Base-by-base conservation (phyloP, 2,113 vertebrate genomes). In the Emydocephalus ijimae region DNA sequence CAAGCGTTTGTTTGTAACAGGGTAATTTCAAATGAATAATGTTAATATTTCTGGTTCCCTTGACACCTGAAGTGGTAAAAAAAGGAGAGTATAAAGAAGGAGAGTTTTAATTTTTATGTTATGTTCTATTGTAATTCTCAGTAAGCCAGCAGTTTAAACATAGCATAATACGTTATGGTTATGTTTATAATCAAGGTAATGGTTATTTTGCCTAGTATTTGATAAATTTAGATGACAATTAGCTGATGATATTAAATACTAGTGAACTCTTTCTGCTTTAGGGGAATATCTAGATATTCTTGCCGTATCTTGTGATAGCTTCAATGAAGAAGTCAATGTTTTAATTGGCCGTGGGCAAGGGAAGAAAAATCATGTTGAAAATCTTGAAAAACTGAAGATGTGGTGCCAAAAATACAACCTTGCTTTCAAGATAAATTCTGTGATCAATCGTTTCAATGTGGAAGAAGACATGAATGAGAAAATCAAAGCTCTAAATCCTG, bases 401-500 rank as follows among this genome's bases (percentile, higher is more conserved):
- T 99, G 99, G 99, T 99, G 99, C 94, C 94, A 88, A 20, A 94
- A 98, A 0, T 98, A 99, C 43, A 97, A 96, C 91, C 98, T 99
- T 92, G 99, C 99, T 4, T 99, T 99, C 97, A 99, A 99, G 96
- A 98, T 99, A 94, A 99, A 99, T 92, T 99, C 99, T 0, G 99
- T 99, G 89, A 98, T 99, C 94, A 99, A 99, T 95, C 98, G 97
- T 43, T 99, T 98, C 96, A 99, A 99, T 2, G 81, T 98, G 45
- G 97, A 98, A 0, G 99, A 99, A 95, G 98, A 99, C 90, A 99
- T 99, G 99, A 96, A 93, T 0, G 97, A 98, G 1, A 93, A 98
- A 59, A 99, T 99, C 90, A 88, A 56, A 18, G 92, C 94, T 5
- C 98, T 99, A 15, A 98, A 96, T 93, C 99, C 99, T 0, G 98